Percentiles rank a stretch among this genome's conserved stretches.
These are phyloP conservation scores for Agrypnia vestita DNA, from an alignment of 1,140 invertebrate species.

Conservation along the genomic window DNA sequence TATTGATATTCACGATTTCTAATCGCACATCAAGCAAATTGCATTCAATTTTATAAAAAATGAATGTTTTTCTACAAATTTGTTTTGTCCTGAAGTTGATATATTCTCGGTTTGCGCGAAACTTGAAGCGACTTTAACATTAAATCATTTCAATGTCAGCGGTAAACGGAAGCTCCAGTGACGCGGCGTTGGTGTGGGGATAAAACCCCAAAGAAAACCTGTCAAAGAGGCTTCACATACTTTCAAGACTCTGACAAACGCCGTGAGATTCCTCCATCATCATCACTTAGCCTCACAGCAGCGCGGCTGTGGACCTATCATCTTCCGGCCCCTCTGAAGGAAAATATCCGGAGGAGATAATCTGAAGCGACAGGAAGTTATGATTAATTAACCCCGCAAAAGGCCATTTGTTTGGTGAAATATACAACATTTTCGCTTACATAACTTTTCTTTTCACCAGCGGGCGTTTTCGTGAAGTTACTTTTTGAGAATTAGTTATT, in stretches of 20 bases:
- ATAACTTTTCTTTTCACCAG: conserved; percentile 35
- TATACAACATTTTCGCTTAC: conserved; percentile 46
- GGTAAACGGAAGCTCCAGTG: no score
- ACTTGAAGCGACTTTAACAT: no score
- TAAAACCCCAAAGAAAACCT: not conserved
- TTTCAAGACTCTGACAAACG: conserved; percentile 33
- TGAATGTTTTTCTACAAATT: no score
- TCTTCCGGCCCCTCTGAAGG: conserved; percentile 10
- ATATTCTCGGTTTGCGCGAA: no score
- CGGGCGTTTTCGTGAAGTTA: conserved; percentile 4
- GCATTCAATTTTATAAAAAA: no score
- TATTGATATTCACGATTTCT: no score
- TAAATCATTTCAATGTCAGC: no score
- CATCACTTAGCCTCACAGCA: conserved; percentile 13
- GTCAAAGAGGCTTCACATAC: conserved; percentile 36
- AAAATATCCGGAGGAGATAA: conserved; percentile 45
- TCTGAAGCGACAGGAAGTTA: conserved; percentile 56
- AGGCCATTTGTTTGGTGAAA: conserved; percentile 55
- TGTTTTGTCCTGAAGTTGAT: no score
- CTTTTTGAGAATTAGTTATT: conserved; percentile 27
- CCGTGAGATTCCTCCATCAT: conserved; percentile 36
- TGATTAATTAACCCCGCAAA: conserved; percentile 57
- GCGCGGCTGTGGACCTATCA: conserved; percentile 22
- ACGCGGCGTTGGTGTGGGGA: no score
- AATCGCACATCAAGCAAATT: no score